A percentile compares a stretch with the other conserved stretches of the same genome.
Evolutionary conservation across 2,113 vertebrate species (phyloP).

Genomic region (Seriola dumerili): DNA sequence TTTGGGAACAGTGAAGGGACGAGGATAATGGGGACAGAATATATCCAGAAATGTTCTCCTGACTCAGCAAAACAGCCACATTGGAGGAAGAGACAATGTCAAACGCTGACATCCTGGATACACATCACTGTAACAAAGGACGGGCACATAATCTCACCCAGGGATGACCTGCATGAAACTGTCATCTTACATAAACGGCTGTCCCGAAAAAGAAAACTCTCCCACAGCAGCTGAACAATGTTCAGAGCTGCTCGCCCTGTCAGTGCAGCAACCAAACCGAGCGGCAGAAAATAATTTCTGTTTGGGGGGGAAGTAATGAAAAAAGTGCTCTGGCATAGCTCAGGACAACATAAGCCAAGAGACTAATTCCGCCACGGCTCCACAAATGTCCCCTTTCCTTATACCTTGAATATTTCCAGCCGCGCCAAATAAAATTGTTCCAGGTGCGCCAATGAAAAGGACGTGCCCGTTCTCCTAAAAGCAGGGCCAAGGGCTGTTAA

Average conservation of each 20-base stretch:
- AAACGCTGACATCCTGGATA: constrained; percentile 69
- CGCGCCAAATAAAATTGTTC: constrained; percentile 77
- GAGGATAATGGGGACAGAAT: constrained; percentile 20
- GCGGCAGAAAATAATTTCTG: constrained; percentile 40
- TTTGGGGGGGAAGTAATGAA: constrained; percentile 45
- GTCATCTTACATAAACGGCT: constrained; percentile 21
- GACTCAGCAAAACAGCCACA: constrained; percentile 59
- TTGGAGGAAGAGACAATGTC: constrained; percentile 51
- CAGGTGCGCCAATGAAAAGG: constrained; percentile 78
- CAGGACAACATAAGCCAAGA: constrained; percentile 55
- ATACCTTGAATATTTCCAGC: constrained; percentile 73
- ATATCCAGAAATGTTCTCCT: constrained; percentile 31
- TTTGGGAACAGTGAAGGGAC: constrained; percentile 4
- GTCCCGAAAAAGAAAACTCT: constrained; percentile 23
- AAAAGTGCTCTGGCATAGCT: constrained; percentile 57
- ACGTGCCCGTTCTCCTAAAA: constrained; percentile 57
- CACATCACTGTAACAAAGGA: constrained; percentile 60
- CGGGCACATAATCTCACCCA: constrained; percentile 49
- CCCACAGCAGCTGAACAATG: constrained; percentile 34
- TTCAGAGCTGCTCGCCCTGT: constrained; percentile 15
- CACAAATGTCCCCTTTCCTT: constrained; percentile 68
- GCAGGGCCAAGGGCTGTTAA: constrained; percentile 70
- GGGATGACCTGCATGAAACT: constrained; percentile 42
- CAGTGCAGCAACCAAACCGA: constrained; percentile 40
- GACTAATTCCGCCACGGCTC: constrained; percentile 57